These are phyloP conservation scores for Eurystomus gularis DNA, from an alignment of 2,113 vertebrate species.

Conservation along the genomic window DNA sequence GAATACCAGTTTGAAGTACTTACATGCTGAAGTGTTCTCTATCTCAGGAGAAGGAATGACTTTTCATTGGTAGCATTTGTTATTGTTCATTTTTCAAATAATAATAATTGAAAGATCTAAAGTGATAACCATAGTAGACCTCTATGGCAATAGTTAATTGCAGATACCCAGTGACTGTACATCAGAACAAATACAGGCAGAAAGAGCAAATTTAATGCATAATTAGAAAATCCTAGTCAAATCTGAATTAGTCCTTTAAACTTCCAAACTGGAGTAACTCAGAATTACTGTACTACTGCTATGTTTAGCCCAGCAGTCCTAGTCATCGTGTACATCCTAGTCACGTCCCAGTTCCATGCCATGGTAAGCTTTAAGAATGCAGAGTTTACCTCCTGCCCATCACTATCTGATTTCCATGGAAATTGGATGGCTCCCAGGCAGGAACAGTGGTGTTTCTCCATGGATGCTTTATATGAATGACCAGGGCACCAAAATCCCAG, in stretches of 20 bases:
- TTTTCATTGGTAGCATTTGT: background rate
- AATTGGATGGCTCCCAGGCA: background rate
- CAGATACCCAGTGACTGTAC: background rate
- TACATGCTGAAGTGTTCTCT: background rate
- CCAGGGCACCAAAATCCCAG: background rate
- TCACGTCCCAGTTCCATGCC: background rate
- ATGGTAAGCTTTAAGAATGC: background rate
- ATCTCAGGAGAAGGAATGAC: background rate
- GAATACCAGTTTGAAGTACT: background rate
- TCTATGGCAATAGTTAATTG: background rate
- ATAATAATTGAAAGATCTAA: constrained; percentile 16
- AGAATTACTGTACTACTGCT: background rate
- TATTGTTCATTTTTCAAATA: constrained; percentile 14
- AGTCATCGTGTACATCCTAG: background rate
- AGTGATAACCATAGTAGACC: background rate
- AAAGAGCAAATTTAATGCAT: background rate
- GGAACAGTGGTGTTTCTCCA: background rate
- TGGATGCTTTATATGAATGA: background rate
- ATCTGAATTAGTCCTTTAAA: background rate
- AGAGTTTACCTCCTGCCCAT: background rate
- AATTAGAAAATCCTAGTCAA: background rate
- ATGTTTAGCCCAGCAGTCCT: background rate
- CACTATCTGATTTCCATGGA: background rate
- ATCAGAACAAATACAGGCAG: background rate
- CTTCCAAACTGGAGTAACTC: background rate